Evolutionary conservation across 2,888 invertebrate genomes (phyloP).

Genomic region (Prionchulus punctatus): DNA sequence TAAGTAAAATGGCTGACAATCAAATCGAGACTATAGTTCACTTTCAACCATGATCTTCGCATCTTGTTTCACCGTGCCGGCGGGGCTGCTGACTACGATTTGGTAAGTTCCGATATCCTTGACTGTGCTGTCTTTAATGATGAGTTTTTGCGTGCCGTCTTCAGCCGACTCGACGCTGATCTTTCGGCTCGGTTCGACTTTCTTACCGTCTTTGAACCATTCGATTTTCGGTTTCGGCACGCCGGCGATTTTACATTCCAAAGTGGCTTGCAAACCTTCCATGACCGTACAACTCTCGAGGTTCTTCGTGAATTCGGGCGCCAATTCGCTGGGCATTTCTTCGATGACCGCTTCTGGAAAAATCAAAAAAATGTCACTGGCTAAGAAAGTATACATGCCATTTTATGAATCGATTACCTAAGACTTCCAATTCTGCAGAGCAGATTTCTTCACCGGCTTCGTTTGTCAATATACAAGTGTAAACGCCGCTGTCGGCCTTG

Average conservation of each 20-base stretch:
- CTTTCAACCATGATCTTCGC: background rate
- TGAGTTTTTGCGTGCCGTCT: slow-evolving; percentile 4
- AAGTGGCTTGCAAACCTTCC: slow-evolving; percentile 16
- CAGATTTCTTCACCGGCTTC: slow-evolving; percentile 12
- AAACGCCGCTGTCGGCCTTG: slow-evolving; percentile 57
- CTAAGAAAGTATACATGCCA: too few relatives aligned
- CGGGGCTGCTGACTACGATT: slow-evolving; percentile 18
- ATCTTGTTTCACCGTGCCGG: slow-evolving; percentile 13
- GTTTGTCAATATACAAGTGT: slow-evolving; percentile 53
- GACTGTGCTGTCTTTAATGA: slow-evolving; percentile 12
- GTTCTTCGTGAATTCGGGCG: slow-evolving; percentile 16
- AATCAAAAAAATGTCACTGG: background rate
- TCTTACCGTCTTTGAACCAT: slow-evolving; percentile 13
- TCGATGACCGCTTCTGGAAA: background rate
- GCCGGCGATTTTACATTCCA: slow-evolving; percentile 17
- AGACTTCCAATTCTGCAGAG: slow-evolving; percentile 12
- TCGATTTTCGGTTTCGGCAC: slow-evolving; percentile 16
- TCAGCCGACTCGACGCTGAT: slow-evolving; percentile 9
- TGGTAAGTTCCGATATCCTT: slow-evolving; percentile 19
- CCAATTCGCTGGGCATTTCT: slow-evolving; percentile 2
- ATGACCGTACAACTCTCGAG: slow-evolving; percentile 14
- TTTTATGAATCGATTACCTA: slow-evolving; percentile 5
- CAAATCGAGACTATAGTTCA: background rate
- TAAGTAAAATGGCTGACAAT: background rate
- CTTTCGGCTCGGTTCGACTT: background rate